These are phyloP conservation scores for Hecatera dysodea DNA, from an alignment of 2,888 invertebrate genomes.

Conservation along the genomic window DNA sequence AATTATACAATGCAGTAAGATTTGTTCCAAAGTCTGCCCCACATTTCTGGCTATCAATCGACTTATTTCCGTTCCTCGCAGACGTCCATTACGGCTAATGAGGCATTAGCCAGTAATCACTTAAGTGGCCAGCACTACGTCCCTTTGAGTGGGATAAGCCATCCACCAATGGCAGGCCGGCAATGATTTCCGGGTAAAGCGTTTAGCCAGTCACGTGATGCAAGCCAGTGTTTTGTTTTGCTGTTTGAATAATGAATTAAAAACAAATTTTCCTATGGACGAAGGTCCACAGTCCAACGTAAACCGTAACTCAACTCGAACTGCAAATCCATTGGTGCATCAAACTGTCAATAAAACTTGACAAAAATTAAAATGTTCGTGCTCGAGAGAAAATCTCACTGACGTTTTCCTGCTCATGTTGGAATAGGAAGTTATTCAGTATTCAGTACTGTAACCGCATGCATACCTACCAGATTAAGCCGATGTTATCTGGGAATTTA, in stretches of 20 bases:
- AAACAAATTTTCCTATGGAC: neutral
- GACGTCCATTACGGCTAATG: constrained; percentile 40
- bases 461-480: no score
- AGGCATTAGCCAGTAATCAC: constrained; percentile 37
- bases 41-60: constrained; percentile 9
- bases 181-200: constrained; percentile 1
- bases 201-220: neutral
- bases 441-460: no score
- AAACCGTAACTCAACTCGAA: no score
- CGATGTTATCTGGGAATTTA: no score
- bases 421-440: no score
- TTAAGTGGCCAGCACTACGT: constrained; percentile 17
- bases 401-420: no score
- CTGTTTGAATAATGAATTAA: constrained; percentile 1
- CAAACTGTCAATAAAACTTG: no score
- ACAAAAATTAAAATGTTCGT: no score
- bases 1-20: no score
- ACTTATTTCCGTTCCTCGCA: constrained; percentile 1
- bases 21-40: neutral
- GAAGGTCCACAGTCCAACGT: no score
- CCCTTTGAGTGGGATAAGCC: constrained; percentile 28
- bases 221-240: neutral
- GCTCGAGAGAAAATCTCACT: no score
- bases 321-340: no score
- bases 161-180: neutral